Base-by-base conservation (phyloP, 2,888 invertebrate genomes). In the Cerastis rubricosa region DNA sequence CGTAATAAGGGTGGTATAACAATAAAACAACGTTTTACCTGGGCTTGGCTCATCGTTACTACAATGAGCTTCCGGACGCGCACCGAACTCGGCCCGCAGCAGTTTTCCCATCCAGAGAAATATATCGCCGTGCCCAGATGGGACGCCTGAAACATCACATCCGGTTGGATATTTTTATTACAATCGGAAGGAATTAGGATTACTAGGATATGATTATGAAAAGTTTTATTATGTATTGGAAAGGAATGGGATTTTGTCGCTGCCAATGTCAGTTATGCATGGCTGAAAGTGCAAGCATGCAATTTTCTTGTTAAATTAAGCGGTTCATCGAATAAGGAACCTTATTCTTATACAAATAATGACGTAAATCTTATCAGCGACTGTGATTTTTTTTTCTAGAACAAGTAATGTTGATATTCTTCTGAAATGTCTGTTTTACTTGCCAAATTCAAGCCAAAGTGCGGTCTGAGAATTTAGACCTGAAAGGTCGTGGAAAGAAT, bases 71-170 rank as follows among this genome's bases (percentile, higher is more conserved):
- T 89, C 59, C 92, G 85, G 49, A 91, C 43, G 2, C 89, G 86
- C 3, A 68, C n/a, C 0, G 89, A 84, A 9, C 87, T 78, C 45
- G 57, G 57, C 0, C 87, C 86, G 8, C 66, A 84, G 76, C 90
- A 91, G 80, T 92, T 81, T 25, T 91, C 75, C 93, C 93, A 93
- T 0, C 93, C 93, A 2, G 93, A 93, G 29, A 72, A 76, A 71
- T 89, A 93, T 74, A 94, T 93, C 1, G 94, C 92, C 14, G 90
- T 90, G 22, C 91, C 82, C 19, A 94, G 66, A 5, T 85, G 81
- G 0, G 90, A 87, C 0, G 78, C 86, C 86, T 86, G 76, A 35
- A 87, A 87, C 29, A 85, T 12, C 51, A 79, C 9, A 49, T 2
- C 1, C 2, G 51, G 35, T n/a, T 67, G 7, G 17, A 47, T 19